Evolutionary conservation across 1,140 invertebrate species (phyloP).

Genomic region (Caligus rogercresseyi): DNA sequence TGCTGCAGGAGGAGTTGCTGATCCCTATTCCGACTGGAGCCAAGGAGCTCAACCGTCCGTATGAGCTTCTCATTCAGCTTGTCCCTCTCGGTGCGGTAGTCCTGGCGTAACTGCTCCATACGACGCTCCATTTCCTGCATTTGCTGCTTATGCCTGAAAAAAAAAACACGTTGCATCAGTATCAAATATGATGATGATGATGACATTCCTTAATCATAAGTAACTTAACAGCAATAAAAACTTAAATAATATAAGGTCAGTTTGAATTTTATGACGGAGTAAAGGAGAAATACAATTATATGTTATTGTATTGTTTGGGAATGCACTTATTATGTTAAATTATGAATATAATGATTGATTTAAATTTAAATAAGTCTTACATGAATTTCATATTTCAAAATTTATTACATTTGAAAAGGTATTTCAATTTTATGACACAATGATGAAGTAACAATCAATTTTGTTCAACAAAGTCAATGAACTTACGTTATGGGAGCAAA

Average conservation of each 20-base stretch:
- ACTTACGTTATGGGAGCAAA: too few species aligned
- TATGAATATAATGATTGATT: too few species aligned
- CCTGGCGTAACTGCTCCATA: conserved; percentile 3
- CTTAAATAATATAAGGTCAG: too few species aligned
- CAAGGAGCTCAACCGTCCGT: not conserved
- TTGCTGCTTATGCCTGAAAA: conserved; percentile 12
- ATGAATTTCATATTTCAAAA: too few species aligned
- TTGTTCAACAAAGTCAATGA: not conserved
- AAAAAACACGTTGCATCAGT: not conserved
- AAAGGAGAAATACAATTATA: not conserved
- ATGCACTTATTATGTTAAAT: too few species aligned
- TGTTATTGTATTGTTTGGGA: not conserved
- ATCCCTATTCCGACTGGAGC: not conserved
- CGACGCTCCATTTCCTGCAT: conserved; percentile 1
- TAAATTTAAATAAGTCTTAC: too few species aligned
- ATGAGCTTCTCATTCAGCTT: conserved; percentile 2
- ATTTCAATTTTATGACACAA: too few species aligned
- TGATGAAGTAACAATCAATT: too few species aligned
- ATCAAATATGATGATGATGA: not conserved
- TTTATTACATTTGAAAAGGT: too few species aligned
- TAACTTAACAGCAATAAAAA: not conserved
- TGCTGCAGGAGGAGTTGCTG: not conserved
- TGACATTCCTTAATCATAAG: not conserved
- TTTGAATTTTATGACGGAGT: not conserved
- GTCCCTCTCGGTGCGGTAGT: conserved; percentile 5